phyloP scores from a whole-genome alignment of 2,113 vertebrate species.

The Leucoraja erinaceus region DNA sequence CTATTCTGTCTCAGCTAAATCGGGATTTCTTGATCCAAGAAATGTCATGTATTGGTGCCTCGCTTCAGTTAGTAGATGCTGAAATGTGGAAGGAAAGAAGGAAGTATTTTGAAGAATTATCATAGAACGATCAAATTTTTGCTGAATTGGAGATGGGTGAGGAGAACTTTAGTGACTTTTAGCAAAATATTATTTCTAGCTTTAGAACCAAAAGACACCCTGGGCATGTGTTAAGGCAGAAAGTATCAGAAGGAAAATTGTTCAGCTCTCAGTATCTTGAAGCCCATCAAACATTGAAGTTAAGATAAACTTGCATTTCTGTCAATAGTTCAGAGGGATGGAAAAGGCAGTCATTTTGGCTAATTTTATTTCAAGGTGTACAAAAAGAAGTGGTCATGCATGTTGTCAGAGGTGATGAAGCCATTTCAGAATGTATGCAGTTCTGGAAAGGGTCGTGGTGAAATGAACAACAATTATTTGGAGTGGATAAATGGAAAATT shows the following conservation, averaged over 20 bases:
- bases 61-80: neutral
- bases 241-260: neutral
- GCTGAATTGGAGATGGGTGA: neutral
- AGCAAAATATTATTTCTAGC: neutral
- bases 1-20: neutral
- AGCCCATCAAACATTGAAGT: neutral
- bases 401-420: neutral
- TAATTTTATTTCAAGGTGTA: neutral
- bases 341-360: neutral
- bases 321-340: neutral
- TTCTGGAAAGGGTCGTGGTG: neutral
- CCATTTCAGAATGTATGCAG: neutral
- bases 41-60: neutral
- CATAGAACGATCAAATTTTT: neutral
- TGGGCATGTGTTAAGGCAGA: neutral
- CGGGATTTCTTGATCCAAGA: neutral
- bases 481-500: no score
- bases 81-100: neutral
- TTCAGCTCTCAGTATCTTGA: neutral
- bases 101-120: neutral
- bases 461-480: neutral
- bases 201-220: neutral
- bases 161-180: no score
- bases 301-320: neutral
- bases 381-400: neutral